Evolutionary conservation across 2,797 vertebrate genomes (phyloP).

Genomic region (Microtus obscurus): DNA sequence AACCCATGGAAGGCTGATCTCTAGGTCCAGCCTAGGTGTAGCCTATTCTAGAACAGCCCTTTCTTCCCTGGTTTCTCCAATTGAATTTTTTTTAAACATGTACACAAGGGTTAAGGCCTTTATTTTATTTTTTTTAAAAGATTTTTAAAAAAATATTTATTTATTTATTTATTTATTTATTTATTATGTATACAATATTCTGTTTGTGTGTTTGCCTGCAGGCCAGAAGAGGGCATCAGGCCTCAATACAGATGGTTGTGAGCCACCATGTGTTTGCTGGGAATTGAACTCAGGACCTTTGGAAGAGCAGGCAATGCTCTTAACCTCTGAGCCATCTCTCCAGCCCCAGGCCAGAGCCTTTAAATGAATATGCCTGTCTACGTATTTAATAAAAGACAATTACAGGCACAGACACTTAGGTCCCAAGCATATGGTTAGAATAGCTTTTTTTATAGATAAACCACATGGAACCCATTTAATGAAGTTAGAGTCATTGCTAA

Average conservation of each 20-base stretch:
- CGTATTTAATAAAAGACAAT: not conserved
- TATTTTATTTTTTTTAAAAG: no score
- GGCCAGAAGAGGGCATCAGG: no score
- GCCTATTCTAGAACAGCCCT: fast-evolving
- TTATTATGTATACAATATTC: no score
- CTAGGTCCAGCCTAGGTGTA: not conserved
- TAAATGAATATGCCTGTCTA: not conserved
- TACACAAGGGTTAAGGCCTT: not conserved
- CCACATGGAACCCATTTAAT: not conserved
- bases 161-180: no score
- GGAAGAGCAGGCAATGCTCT: no score
- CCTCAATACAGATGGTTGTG: no score
- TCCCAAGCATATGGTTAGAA: not conserved
- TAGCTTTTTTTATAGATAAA: not conserved
- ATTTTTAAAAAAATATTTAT: no score
- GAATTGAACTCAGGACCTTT: no score
- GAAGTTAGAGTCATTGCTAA: not conserved
- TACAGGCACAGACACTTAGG: not conserved
- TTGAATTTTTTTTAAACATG: no score
- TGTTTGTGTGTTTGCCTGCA: no score
- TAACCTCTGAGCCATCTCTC: no score
- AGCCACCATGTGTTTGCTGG: no score
- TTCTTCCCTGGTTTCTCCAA: not conserved
- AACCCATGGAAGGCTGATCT: not conserved
- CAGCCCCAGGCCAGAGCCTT: not conserved